Evolutionary conservation across 2,113 vertebrate species (phyloP).

Genomic region (Apaloderma vittatum): DNA sequence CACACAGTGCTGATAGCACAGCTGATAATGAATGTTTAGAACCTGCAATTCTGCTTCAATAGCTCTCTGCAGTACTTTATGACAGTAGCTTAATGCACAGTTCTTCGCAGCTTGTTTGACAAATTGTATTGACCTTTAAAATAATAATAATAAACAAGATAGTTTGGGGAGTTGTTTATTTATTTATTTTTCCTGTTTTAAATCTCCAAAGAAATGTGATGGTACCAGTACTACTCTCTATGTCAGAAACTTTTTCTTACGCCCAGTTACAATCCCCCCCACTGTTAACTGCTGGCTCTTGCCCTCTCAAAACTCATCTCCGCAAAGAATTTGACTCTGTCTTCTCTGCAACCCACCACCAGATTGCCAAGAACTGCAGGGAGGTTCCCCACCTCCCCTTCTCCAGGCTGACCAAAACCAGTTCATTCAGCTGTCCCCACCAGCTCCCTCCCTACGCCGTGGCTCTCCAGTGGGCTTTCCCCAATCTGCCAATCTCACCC

Average conservation of each 20-base stretch:
- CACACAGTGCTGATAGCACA: constrained; percentile 69
- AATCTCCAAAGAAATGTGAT: neutral
- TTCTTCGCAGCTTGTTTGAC: neutral
- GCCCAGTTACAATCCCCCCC: neutral
- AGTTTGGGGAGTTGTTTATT: neutral
- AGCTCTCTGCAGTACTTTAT: constrained; percentile 47
- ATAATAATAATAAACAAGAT: neutral
- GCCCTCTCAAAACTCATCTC: neutral
- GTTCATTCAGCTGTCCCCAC: neutral
- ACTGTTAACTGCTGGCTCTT: neutral
- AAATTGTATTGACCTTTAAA: constrained; percentile 51
- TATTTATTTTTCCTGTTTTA: neutral
- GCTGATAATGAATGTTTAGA: constrained; percentile 51
- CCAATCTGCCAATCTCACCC: neutral
- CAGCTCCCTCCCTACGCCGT: neutral
- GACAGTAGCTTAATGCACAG: constrained; percentile 11
- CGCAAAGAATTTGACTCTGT: neutral
- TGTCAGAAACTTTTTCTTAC: neutral
- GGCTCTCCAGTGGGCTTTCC: no score
- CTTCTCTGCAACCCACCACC: neutral
- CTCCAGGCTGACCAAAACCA: neutral
- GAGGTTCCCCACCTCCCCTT: neutral
- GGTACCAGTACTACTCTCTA: neutral
- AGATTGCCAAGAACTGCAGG: neutral
- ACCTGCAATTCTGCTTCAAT: constrained; percentile 73